Evolutionary conservation across 2,888 invertebrate species (phyloP), one percentile per base, ranked within the genome.

Genomic region (Drosophila mercatorum): DNA sequence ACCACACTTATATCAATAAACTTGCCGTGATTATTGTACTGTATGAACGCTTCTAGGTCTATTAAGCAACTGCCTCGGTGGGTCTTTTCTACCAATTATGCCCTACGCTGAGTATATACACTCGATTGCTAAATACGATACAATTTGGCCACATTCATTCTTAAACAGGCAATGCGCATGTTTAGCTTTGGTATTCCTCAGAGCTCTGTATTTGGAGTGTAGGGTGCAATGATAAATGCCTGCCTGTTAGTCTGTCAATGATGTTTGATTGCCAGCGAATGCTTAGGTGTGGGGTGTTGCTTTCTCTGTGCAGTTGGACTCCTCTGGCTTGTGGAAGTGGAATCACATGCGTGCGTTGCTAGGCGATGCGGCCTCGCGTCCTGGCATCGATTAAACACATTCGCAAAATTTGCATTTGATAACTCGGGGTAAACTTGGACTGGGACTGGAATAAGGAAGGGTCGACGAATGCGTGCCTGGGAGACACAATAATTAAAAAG

Each of bases 401-500:
- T 67, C 34, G 72, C 56, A 47, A 67, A 81, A 88, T 89, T 86
- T 75, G 79, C 85, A 89, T 86, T 89, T 76, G 71, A 70, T 74
- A 70, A 46, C 31, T 36, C 28, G 43, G 56, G 57, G 46, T 40
- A 70, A 71, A 72, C 73, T 36, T 44, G n/a, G 57, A 65, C 72
- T 68, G 72, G 49, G 57, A 65, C 72, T 68, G 72, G 49, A 72
- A 72, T 66, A 74, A 59, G 66, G 26, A 77, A 72, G 70, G 53
- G 47, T 61, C 46, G 34, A 57, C 71, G 68, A 75, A 87, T 85
- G 88, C 88, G 89, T 86, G 88, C 87, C 75, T 84, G 85, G 78
- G 72, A 87, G 85, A 89, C 88, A 85, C 89, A 87, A 84, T 86
- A 86, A 86, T 86, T 86, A 86, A 89, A 86, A 87, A 82, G 66